Evolutionary conservation across 2,888 invertebrate genomes (phyloP), one percentile per base, ranked within the genome.

Genomic region (Athripsodes cinereus): DNA sequence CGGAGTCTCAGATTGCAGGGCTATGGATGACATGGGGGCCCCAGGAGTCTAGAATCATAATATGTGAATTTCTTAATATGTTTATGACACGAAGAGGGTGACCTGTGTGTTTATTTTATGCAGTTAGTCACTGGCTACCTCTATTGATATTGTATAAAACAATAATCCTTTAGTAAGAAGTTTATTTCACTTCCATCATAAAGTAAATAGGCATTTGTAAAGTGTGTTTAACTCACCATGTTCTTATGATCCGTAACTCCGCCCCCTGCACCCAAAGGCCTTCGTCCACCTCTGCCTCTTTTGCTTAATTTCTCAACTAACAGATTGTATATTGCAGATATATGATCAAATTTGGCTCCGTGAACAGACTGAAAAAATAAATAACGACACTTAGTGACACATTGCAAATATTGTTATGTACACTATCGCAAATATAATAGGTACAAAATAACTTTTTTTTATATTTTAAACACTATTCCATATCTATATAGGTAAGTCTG

Each of bases 261-360:
- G 52, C 49, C 67, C 44, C 49, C 67, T 40, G 0, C 71, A 67
- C 40, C 72, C 67, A 11, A 72, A 66, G 35, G 72, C 70, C 34
- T 71, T 72, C 22, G 69, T 66, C 66, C 3, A 72, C 74, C 35
- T 72, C 72, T 1, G 76, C 78, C 74, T 81, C 76, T 62, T 84
- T 84, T n/a, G 82, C 83, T 57, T 81, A 91, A 69, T 69, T 90
- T 90, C 72, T 96, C 95, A 69, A 89, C 82, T 48, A 96, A 80
- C 63, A 96, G 78, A 72, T 94, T 91, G 72, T 96, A 96, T 67
- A 96, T 95, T 65, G 96, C 96, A 67, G 92, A 92, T 66, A 94
- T 89, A 76, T 94, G 93, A 74, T 96, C 95, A 73, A 92, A 96
- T 2, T 89, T 82, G 67, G 89, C 86, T 66, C 87, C 88, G 68